Percentiles rank a stretch among this genome's conserved stretches.
Conservation (phyloP, 2,113 vertebrate genomes). For the Furnarius figulus region DNA sequence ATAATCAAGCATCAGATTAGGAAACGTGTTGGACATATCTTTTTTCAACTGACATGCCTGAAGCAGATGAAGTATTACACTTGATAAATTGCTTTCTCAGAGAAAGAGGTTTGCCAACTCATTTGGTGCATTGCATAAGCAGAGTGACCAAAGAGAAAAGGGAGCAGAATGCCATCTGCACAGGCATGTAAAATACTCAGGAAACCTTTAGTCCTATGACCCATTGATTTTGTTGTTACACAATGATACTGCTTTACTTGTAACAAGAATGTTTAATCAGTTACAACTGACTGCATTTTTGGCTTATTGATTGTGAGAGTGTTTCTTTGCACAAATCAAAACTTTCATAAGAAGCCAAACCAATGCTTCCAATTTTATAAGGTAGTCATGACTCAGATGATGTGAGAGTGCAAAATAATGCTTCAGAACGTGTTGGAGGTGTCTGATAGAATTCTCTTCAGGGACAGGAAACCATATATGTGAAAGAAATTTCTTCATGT, state of each 20-base stretch:
- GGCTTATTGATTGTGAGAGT: neutral
- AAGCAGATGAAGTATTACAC: neutral
- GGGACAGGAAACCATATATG: neutral
- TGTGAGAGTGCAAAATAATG: neutral
- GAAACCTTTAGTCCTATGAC: neutral
- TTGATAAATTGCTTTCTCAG: neutral
- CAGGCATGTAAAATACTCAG: neutral
- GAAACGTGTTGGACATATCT: no score
- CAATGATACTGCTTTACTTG: neutral
- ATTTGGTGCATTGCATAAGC: neutral
- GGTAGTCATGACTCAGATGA: neutral
- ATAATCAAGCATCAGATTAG: no score
- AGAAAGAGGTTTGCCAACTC: neutral
- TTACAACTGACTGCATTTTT: neutral
- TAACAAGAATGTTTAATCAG: neutral
- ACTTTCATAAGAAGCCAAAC: neutral
- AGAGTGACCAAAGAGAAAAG: neutral
- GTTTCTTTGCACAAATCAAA: neutral
- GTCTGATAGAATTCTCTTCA: neutral
- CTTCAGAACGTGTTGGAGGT: neutral
- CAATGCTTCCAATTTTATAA: neutral
- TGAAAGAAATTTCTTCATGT: neutral
- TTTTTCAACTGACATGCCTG: neutral
- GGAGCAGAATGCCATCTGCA: neutral
- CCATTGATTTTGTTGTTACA: neutral